A percentile compares a stretch with the other conserved stretches of the same genome.
Evolutionary conservation across 2,888 invertebrate genomes (phyloP).

Genomic region (Agrypnus murinus): DNA sequence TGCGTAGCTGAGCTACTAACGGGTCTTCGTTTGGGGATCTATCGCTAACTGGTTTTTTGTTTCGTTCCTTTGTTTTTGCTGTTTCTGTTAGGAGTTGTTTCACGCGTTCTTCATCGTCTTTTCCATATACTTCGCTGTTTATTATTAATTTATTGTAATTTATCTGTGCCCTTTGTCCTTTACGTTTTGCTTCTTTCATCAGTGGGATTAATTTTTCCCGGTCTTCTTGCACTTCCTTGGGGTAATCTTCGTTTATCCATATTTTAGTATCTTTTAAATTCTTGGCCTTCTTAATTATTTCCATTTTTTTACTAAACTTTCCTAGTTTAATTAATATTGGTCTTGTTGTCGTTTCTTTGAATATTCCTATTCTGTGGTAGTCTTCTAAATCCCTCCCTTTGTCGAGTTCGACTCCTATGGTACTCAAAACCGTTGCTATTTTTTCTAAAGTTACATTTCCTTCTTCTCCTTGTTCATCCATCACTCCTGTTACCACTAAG

Average conservation of each 20-base stretch:
- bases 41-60: slow-evolving; percentile 28
- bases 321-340: slow-evolving; percentile 31
- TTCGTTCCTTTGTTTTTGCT: neutral
- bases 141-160: slow-evolving; percentile 40
- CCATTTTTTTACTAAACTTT: slow-evolving; percentile 32
- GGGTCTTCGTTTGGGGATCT: slow-evolving; percentile 14
- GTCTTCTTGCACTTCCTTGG: slow-evolving; percentile 37
- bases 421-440: slow-evolving; percentile 13
- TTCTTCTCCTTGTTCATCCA: slow-evolving; percentile 15
- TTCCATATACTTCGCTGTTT: too few relatives aligned
- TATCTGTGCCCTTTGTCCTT: too few relatives aligned
- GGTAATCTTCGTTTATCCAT: too few relatives aligned
- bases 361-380: slow-evolving; percentile 1
- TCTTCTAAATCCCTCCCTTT: slow-evolving; percentile 21
- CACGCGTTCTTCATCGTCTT: too few relatives aligned
- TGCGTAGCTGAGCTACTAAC: slow-evolving; percentile 11
- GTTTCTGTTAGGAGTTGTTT: neutral
- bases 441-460: slow-evolving; percentile 17
- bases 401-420: slow-evolving; percentile 20
- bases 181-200: slow-evolving; percentile 37
- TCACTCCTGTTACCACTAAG: slow-evolving; percentile 26
- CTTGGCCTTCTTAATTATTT: slow-evolving; percentile 17
- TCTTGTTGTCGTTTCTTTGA: neutral
- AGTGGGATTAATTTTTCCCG: slow-evolving; percentile 33
- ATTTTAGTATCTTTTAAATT: too few relatives aligned